A percentile compares a stretch with the other conserved stretches of the same genome.
Evolutionary conservation across 2,888 invertebrate species (phyloP).

Genomic region (Apeira syringaria): DNA sequence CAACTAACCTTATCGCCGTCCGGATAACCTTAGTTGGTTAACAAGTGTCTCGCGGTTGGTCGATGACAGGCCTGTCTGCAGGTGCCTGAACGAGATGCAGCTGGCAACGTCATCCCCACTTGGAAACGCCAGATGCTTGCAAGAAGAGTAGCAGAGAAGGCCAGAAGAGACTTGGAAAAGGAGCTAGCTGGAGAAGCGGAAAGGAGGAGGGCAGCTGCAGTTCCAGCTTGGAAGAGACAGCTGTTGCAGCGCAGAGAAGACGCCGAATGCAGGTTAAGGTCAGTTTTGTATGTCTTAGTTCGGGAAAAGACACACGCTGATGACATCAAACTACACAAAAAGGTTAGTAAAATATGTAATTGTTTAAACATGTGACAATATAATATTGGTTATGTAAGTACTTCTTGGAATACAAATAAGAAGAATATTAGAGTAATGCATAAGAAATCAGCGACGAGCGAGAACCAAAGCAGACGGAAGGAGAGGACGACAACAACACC

Average conservation of each 20-base stretch:
- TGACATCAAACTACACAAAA: background rate
- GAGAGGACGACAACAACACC: no score
- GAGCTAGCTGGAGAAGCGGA: conserved; percentile 93
- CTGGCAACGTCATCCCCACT: conserved; percentile 94
- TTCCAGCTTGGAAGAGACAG: conserved; percentile 97
- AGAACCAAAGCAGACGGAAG: no score
- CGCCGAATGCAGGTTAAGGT: conserved; percentile 90
- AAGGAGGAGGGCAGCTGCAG: conserved; percentile 91
- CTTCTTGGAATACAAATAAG: no score
- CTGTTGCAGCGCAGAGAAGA: conserved; percentile 92
- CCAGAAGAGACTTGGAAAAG: conserved; percentile 94
- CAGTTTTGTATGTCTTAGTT: conserved; percentile 39
- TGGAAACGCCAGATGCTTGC: conserved; percentile 99
- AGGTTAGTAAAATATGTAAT: no score
- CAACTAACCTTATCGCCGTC: conserved; percentile 21
- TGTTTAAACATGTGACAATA: no score
- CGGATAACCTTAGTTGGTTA: conserved; percentile 30
- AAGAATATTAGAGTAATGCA: no score
- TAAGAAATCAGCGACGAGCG: no score
- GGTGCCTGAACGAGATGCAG: conserved; percentile 95
- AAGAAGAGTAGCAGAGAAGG: conserved; percentile 96
- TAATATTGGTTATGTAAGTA: no score
- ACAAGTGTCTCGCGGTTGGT: conserved; percentile 57
- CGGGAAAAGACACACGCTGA: background rate
- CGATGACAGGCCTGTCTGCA: conserved; percentile 82